These are phyloP conservation scores for Drosophila mettleri DNA, from an alignment of 2,888 invertebrate genomes.

Conservation along the genomic window DNA sequence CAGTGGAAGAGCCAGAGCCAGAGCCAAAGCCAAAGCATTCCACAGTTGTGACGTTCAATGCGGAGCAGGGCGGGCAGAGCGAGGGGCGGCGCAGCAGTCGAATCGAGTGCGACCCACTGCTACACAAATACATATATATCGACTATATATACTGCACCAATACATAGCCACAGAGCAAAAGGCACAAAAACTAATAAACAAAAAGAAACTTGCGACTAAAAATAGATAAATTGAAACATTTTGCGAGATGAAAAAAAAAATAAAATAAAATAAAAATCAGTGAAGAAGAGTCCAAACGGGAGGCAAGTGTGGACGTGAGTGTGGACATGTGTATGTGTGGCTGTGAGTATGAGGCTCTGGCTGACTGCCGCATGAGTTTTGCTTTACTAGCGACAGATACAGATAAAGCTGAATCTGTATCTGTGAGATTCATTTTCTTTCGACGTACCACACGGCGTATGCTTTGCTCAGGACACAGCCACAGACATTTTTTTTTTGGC, in stretches of 20 bases:
- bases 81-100: slow-evolving; percentile 41
- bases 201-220: slow-evolving; percentile 79
- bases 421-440: slow-evolving; percentile 56
- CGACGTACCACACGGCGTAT: slow-evolving; percentile 73
- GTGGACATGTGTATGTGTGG: slow-evolving; percentile 5
- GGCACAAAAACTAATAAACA: slow-evolving; percentile 74
- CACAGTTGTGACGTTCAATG: slow-evolving; percentile 78
- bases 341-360: slow-evolving; percentile 42
- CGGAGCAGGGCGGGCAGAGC: slow-evolving; percentile 36
- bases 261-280: no score
- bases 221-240: slow-evolving; percentile 80
- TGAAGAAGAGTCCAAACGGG: slow-evolving; percentile 48
- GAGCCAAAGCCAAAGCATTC: slow-evolving; percentile 61
- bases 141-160: slow-evolving; percentile 30
- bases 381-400: slow-evolving; percentile 47
- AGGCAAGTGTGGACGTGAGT: slow-evolving; percentile 57
- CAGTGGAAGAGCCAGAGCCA: slow-evolving; percentile 39
- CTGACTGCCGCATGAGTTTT: slow-evolving; percentile 32
- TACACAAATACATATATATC: slow-evolving; percentile 41
- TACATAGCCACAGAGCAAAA: slow-evolving; percentile 37
- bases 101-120: slow-evolving; percentile 66
- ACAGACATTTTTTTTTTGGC: slow-evolving; percentile 14
- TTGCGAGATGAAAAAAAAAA: slow-evolving; percentile 63
- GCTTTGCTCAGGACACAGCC: slow-evolving; percentile 70
- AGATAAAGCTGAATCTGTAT: slow-evolving; percentile 31